phyloP scores from a whole-genome alignment of 2,888 invertebrate genomes.

The Rhagium mordax region DNA sequence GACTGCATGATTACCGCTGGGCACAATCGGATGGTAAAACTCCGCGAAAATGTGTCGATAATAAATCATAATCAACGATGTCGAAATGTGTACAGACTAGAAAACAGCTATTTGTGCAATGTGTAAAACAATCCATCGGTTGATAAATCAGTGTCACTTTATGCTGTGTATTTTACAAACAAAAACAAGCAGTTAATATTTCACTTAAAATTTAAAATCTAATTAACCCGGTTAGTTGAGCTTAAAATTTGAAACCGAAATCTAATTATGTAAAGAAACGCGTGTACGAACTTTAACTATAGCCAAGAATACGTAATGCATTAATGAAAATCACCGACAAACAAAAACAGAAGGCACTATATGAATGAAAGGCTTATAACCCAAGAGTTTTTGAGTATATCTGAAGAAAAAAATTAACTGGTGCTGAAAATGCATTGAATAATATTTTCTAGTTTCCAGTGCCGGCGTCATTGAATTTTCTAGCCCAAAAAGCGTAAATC shows the following conservation, averaged over 20 bases:
- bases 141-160: slow-evolving; percentile 11
- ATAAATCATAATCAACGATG: slow-evolving; percentile 25
- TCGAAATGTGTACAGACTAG: slow-evolving; percentile 19
- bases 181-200: slow-evolving; percentile 10
- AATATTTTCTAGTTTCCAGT: too few relatives aligned
- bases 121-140: neutral
- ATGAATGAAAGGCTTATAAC: too few relatives aligned
- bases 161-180: neutral
- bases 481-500: too few relatives aligned
- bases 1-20: neutral
- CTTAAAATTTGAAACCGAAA: slow-evolving; percentile 17
- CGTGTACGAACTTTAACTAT: slow-evolving; percentile 8
- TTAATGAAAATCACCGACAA: too few relatives aligned
- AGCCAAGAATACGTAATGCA: neutral
- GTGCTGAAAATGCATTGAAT: too few relatives aligned
- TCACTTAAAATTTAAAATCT: slow-evolving; percentile 15
- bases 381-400: too few relatives aligned
- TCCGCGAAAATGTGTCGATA: slow-evolving; percentile 4
- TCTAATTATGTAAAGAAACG: slow-evolving; percentile 16
- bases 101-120: slow-evolving; percentile 6
- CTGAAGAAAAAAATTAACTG: too few relatives aligned
- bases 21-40: neutral
- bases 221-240: slow-evolving; percentile 22
- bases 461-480: too few relatives aligned
- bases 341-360: neutral